Percentiles rank a stretch among this genome's conserved stretches.
These are phyloP conservation scores for Eulithis testata DNA, from an alignment of 2,888 invertebrate genomes.

Conservation along the genomic window DNA sequence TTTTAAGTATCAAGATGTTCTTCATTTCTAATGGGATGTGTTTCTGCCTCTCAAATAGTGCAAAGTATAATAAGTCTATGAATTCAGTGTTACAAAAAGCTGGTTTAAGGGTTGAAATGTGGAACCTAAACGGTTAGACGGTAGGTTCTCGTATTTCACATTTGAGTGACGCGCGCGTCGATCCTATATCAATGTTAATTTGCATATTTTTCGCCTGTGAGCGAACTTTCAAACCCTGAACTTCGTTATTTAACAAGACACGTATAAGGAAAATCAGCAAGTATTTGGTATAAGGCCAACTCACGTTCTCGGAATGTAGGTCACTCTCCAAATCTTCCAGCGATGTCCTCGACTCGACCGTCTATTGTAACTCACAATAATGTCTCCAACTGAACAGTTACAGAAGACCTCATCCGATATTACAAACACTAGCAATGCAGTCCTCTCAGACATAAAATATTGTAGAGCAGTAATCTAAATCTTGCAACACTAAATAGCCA, in stretches of 20 bases:
- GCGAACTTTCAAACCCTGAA: conserved; percentile 15
- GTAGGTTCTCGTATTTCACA: too few species aligned
- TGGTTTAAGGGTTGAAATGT: too few species aligned
- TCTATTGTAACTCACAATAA: conserved; percentile 20
- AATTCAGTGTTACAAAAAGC: too few species aligned
- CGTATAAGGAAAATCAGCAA: conserved; percentile 53
- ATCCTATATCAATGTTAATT: not conserved
- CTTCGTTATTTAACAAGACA: conserved; percentile 39
- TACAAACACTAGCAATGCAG: conserved; percentile 6
- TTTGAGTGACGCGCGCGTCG: not conserved
- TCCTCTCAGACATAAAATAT: conserved; percentile 3
- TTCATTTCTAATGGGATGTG: too few species aligned
- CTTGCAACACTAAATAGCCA: conserved; percentile 8
- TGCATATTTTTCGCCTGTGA: not conserved
- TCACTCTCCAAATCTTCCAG: conserved; percentile 44
- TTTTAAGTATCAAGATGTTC: too few species aligned
- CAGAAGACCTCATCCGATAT: conserved; percentile 1
- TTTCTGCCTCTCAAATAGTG: too few species aligned
- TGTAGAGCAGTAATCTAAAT: conserved; percentile 13
- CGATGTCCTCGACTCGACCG: conserved; percentile 25
- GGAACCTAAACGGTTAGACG: too few species aligned
- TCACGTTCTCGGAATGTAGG: conserved; percentile 65
- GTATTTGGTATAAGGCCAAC: conserved; percentile 70
- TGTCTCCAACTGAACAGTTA: conserved; percentile 21
- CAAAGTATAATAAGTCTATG: too few species aligned